Evolutionary conservation across 2,888 invertebrate genomes (phyloP), one percentile per base, ranked within the genome.

Genomic region (Drosophila diplacantha): DNA sequence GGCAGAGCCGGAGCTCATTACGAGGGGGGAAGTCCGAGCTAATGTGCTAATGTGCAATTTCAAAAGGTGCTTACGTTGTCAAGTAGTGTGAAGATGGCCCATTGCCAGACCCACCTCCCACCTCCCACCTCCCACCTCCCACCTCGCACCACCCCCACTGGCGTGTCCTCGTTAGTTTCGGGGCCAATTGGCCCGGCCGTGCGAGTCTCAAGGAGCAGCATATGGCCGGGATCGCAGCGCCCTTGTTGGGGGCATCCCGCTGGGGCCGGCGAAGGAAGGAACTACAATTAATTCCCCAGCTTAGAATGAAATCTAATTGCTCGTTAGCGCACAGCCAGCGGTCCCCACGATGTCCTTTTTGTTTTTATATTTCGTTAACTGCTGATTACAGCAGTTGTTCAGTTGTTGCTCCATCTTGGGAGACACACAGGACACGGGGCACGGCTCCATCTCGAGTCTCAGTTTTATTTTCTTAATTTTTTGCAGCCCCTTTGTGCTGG

Each of bases 301-400:
- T 84, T 79, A 83, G 84, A 86, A 86, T 86, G 87, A 86, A 86
- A 86, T 86, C 87, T 86, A 86, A 86, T 86, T 86, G 85, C 87
- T 85, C 86, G 86, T 85, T 85, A 85, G 85, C 83, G 78, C 74
- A 79, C 83, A 72, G 79, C 58, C 64, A 56, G 68, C 65, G 63
- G 73, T 61, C 78, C 49, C 46, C 37, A 51, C 22, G 22, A 34
- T 50, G 52, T 39, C 38, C 67, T 71, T 54, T 77, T 72, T 80
- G 74, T 77, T 76, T 78, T 80, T 80, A 74, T 82, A 81, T 85
- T 83, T 84, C 79, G 85, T 84, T 86, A 85, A 85, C 85, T 86
- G 85, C 87, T 86, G 85, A 86, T 86, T 85, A 84, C 75, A 82
- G 85, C 86, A 85, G 82, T 84, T 83, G 82, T 78, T 79, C 62